phyloP scores from a whole-genome alignment of 1,140 invertebrate genomes.

The Ruditapes philippinarum region DNA sequence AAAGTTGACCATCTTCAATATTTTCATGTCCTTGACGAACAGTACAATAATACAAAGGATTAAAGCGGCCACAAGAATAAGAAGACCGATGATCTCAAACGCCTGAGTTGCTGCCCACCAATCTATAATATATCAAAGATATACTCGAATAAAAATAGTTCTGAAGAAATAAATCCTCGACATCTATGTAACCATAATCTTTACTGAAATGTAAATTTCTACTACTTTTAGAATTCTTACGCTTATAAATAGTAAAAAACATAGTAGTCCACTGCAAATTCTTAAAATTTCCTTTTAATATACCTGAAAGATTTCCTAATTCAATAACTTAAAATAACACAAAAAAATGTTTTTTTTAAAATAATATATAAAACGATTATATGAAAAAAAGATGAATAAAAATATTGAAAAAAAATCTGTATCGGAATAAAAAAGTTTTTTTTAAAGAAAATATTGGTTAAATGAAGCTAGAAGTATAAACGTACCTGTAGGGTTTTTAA shows the following conservation, averaged over 20 bases:
- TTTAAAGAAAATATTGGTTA: background rate
- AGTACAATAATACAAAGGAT: constrained; percentile 26
- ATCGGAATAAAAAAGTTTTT: background rate
- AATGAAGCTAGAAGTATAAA: background rate
- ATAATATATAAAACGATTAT: background rate
- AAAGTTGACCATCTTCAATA: constrained; percentile 41
- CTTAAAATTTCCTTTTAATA: too few species aligned
- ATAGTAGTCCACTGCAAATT: too few species aligned
- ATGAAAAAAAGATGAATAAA: background rate
- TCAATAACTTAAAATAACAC: too few species aligned
- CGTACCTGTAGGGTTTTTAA: constrained; percentile 16
- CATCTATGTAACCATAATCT: too few species aligned
- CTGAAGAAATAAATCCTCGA: too few species aligned
- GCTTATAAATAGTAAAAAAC: too few species aligned
- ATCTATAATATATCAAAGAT: background rate
- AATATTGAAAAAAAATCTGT: background rate
- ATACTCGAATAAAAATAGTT: too few species aligned
- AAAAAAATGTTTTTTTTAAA: too few species aligned
- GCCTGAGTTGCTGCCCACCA: constrained; percentile 41
- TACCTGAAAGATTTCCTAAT: background rate
- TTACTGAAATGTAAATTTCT: too few species aligned
- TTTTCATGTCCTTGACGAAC: constrained; percentile 47
- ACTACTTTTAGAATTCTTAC: too few species aligned
- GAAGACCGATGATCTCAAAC: constrained; percentile 48
- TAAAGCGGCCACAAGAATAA: constrained; percentile 24